A percentile compares a stretch with the other conserved stretches of the same genome.
phyloP scores from a whole-genome alignment of 2,113 vertebrate genomes.

The Ameiurus melas region DNA sequence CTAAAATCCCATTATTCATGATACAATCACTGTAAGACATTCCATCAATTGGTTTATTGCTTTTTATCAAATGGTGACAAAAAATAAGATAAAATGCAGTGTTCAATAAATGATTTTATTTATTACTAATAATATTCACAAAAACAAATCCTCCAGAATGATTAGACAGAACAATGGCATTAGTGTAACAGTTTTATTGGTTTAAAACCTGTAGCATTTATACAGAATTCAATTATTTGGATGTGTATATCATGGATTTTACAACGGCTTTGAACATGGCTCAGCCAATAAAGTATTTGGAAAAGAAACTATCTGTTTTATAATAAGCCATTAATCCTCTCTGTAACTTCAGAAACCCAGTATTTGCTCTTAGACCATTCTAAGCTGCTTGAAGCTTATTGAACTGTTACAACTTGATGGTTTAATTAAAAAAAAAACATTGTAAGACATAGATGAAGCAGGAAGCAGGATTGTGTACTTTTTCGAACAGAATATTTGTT shows the following conservation, averaged over 20 bases:
- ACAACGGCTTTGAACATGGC: neutral
- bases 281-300: neutral
- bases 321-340: conserved; percentile 20
- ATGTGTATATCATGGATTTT: neutral
- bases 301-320: neutral
- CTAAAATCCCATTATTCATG: neutral
- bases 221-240: neutral
- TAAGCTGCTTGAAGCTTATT: conserved; percentile 8
- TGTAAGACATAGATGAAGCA: neutral
- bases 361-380: neutral
- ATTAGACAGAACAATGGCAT: neutral
- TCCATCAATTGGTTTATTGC: neutral
- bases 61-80: neutral
- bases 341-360: neutral
- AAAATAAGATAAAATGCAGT: neutral
- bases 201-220: neutral
- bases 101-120: neutral
- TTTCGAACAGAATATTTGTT: neutral
- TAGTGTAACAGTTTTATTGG: neutral
- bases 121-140: neutral
- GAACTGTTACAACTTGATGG: neutral
- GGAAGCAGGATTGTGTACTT: neutral
- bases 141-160: neutral
- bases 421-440: neutral
- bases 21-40: neutral